Percentiles rank a stretch among this genome's conserved stretches.
Evolutionary conservation across 2,113 vertebrate species (phyloP).

Genomic region (Todiramphus chloris): DNA sequence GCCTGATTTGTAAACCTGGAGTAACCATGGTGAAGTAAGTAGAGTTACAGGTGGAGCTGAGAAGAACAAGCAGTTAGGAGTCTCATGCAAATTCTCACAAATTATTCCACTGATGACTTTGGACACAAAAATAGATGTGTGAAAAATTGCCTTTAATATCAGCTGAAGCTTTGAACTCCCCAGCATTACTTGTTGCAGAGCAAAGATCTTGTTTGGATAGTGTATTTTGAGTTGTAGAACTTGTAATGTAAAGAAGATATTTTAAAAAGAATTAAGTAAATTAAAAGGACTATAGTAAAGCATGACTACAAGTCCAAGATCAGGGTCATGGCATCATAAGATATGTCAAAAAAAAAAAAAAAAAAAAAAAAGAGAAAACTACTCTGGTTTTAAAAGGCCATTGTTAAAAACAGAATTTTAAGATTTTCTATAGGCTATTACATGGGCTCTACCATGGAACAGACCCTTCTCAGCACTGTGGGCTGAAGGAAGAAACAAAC

Average conservation of each 20-base stretch:
- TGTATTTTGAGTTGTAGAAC: background rate
- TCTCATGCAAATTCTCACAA: background rate
- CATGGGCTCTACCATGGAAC: background rate
- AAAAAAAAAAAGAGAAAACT: background rate
- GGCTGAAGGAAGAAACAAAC: background rate
- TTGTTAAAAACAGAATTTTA: background rate
- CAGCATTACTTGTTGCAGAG: background rate
- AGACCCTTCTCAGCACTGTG: background rate
- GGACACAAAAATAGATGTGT: conserved; percentile 17
- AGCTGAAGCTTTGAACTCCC: background rate
- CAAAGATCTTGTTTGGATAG: background rate
- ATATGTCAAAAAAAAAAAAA: background rate
- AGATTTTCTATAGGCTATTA: background rate
- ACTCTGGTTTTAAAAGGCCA: background rate
- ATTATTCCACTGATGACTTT: background rate
- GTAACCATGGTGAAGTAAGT: background rate
- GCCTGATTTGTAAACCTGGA: background rate
- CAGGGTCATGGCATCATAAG: background rate
- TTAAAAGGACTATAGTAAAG: background rate
- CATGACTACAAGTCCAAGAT: background rate
- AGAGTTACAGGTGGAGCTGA: background rate
- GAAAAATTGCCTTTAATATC: conserved; percentile 27
- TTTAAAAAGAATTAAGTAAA: background rate
- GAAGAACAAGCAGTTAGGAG: background rate
- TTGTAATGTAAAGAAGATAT: background rate